These are phyloP conservation scores for Cynoglossus semilaevis DNA, from an alignment of 2,113 vertebrate species.

Conservation along the genomic window DNA sequence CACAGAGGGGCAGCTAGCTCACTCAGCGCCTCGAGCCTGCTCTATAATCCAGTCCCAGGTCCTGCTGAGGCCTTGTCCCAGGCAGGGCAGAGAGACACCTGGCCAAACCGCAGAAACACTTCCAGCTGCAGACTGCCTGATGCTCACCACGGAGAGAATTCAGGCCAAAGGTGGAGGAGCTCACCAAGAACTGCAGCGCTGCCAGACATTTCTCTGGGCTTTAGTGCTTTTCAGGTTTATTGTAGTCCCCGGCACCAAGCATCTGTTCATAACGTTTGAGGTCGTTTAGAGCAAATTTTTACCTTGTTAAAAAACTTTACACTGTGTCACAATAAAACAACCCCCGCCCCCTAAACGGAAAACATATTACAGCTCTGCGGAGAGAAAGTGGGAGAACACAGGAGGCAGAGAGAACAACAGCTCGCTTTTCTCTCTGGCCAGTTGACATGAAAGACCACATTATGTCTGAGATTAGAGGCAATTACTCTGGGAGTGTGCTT, in stretches of 20 bases:
- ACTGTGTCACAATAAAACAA: slow-evolving; percentile 27
- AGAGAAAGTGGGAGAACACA: slow-evolving; percentile 54
- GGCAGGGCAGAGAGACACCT: slow-evolving; percentile 72
- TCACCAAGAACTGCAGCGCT: slow-evolving; percentile 42
- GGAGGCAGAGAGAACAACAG: slow-evolving; percentile 56
- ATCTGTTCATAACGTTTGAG: slow-evolving; percentile 7
- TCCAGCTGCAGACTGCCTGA: slow-evolving; percentile 74
- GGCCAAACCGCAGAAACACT: slow-evolving; percentile 76
- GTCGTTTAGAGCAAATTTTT: slow-evolving; percentile 1
- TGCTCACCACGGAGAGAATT: slow-evolving; percentile 69
- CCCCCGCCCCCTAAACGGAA: neutral
- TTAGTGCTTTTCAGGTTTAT: slow-evolving; percentile 24
- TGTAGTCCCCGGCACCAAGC: slow-evolving; percentile 9
- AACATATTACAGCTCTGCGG: slow-evolving; percentile 1
- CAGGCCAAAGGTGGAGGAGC: slow-evolving; percentile 74
- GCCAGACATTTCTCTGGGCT: slow-evolving; percentile 33
- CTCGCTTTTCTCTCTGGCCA: slow-evolving; percentile 58
- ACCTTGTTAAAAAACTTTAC: slow-evolving; percentile 16
- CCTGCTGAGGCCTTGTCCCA: slow-evolving; percentile 67
- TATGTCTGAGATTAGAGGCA: slow-evolving; percentile 77
- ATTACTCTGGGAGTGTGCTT: slow-evolving; percentile 75
- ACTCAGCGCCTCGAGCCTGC: slow-evolving; percentile 50
- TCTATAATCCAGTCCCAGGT: slow-evolving; percentile 62
- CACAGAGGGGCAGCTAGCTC: slow-evolving; percentile 60
- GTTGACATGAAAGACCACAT: slow-evolving; percentile 72